These are phyloP conservation scores for Spongilla lacustris DNA, from an alignment of 37 sponge, comb jelly and placozoan genomes.

Conservation along the genomic window DNA sequence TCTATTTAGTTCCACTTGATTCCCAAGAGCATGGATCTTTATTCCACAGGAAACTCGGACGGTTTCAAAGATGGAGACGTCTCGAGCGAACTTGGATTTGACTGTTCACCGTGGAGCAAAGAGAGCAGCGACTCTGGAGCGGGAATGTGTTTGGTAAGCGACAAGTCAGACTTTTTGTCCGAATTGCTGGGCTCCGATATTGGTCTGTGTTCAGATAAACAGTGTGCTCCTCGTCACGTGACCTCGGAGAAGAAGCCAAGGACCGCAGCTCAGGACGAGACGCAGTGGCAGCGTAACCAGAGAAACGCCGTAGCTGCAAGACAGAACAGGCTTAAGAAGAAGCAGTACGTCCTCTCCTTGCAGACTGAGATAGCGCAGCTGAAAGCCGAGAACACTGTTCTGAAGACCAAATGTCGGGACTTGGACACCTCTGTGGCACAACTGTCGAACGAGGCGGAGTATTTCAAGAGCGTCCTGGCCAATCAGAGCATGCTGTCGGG, in stretches of 20 bases:
- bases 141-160: neutral
- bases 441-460: constrained; percentile 64
- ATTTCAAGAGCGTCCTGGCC: constrained; percentile 65
- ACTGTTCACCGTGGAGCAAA: neutral
- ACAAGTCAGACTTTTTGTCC: neutral
- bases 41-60: neutral
- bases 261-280: neutral
- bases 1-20: neutral
- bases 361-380: constrained; percentile 45
- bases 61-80: neutral
- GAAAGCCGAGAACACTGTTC: constrained; percentile 43
- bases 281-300: constrained; percentile 38
- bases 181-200: constrained; percentile 1
- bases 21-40: neutral
- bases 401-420: constrained; percentile 41
- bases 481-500: constrained; percentile 70
- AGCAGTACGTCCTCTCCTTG: constrained; percentile 51
- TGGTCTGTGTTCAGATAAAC: neutral
- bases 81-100: neutral
- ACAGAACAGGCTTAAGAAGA: constrained; percentile 76
- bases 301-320: constrained; percentile 79
- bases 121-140: neutral
- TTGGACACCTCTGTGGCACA: constrained; percentile 9
- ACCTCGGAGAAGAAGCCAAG: neutral
- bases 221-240: neutral